Conservation (phyloP, 23 tunicate genomes). For the Styela plicata region DNA sequence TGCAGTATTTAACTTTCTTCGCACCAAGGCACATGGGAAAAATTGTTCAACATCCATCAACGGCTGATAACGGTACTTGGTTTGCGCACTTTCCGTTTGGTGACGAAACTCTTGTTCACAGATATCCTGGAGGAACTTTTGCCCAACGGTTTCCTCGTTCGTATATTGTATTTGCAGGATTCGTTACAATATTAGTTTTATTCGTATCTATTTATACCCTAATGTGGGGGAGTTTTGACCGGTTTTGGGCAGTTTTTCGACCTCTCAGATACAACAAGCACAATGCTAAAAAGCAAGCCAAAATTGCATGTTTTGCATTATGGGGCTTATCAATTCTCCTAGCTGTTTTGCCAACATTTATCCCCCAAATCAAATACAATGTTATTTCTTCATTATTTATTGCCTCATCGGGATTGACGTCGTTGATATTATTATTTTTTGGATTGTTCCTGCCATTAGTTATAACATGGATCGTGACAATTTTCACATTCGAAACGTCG, state of each 20-base stretch:
- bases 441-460: slow-evolving; percentile 14
- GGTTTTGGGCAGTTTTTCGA: slow-evolving; percentile 15
- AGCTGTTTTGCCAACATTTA: slow-evolving; percentile 9
- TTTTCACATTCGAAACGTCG: slow-evolving; percentile 16
- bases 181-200: not conserved
- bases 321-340: not conserved
- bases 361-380: not conserved
- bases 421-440: slow-evolving; percentile 7
- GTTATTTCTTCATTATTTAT: slow-evolving; percentile 19
- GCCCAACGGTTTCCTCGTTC: not conserved
- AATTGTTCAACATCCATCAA: not conserved
- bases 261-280: slow-evolving; percentile 24
- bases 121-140: slow-evolving; percentile 15
- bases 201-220: slow-evolving; percentile 17
- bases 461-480: slow-evolving; percentile 14
- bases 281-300: slow-evolving; percentile 18
- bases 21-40: slow-evolving; percentile 21
- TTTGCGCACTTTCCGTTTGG: not conserved
- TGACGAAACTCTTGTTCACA: not conserved
- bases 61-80: not conserved
- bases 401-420: not conserved
- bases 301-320: not conserved
- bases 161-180: slow-evolving; percentile 2
- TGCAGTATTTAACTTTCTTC: slow-evolving; percentile 13
- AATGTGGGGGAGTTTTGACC: slow-evolving; percentile 27